A percentile compares a stretch with the other conserved stretches of the same genome.
phyloP scores from a whole-genome alignment of 2,797 vertebrate genomes.

The Galagoides demidoff region DNA sequence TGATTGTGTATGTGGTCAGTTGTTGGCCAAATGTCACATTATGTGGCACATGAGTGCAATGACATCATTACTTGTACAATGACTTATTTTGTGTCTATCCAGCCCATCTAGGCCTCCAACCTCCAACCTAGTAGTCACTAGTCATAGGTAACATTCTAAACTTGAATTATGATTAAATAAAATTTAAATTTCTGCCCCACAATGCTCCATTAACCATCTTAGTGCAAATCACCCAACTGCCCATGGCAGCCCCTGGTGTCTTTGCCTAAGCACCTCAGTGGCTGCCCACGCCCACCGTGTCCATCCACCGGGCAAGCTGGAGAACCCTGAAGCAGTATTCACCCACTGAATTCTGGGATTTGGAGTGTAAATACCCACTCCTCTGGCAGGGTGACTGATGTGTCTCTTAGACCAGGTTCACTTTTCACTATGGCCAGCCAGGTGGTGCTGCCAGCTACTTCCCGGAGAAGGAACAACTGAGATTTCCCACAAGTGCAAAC shows the following conservation, averaged over 20 bases:
- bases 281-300: no score
- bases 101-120: background rate
- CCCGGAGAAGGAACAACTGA: background rate
- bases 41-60: background rate
- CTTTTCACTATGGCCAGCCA: background rate
- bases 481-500: no score
- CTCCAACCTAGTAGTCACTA: background rate
- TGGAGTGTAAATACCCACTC: accelerated
- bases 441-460: background rate
- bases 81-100: background rate
- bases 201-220: background rate
- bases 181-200: background rate
- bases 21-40: background rate
- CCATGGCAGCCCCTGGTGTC: no score
- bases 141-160: background rate
- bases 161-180: background rate
- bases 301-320: accelerated
- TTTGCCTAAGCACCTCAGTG: no score
- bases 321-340: background rate
- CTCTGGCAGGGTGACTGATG: no score
- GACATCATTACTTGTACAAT: background rate
- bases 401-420: background rate
- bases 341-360: background rate
- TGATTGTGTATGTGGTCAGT: background rate
- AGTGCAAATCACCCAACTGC: accelerated